A percentile compares a stretch with the other conserved stretches of the same genome.
phyloP scores from a whole-genome alignment of 2,888 invertebrate species.

The Theretra japonica region DNA sequence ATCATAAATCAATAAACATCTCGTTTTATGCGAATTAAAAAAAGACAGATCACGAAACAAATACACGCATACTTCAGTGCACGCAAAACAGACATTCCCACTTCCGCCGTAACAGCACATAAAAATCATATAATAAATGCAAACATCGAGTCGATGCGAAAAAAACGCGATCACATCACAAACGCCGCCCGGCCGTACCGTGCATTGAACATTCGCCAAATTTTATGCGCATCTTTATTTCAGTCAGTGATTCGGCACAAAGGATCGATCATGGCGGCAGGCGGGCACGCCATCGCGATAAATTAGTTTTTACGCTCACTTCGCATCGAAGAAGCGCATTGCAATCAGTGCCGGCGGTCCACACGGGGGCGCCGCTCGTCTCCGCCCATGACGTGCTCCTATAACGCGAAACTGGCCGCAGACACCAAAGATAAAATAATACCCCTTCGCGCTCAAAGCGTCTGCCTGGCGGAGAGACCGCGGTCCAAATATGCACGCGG shows the following conservation, averaged over 20 bases:
- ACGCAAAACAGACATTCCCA: background rate
- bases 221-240: constrained; percentile 78
- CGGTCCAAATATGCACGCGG: constrained; percentile 68
- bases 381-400: constrained; percentile 48
- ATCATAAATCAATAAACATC: background rate
- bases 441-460: constrained; percentile 73
- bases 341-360: constrained; percentile 47
- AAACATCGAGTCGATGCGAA: constrained; percentile 9
- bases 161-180: constrained; percentile 57
- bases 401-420: constrained; percentile 57
- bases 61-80: background rate
- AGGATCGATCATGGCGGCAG: constrained; percentile 76
- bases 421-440: constrained; percentile 53
- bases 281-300: constrained; percentile 76
- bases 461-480: constrained; percentile 69
- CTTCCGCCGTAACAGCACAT: constrained; percentile 2
- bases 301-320: constrained; percentile 79
- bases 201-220: constrained; percentile 67
- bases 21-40: background rate
- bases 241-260: constrained; percentile 60
- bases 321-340: constrained; percentile 35
- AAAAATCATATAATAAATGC: constrained; percentile 6
- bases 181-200: constrained; percentile 56
- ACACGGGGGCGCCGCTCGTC: constrained; percentile 57
- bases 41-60: background rate